phyloP scores from a whole-genome alignment of 2,888 invertebrate species.

The Chloromyia formosa region DNA sequence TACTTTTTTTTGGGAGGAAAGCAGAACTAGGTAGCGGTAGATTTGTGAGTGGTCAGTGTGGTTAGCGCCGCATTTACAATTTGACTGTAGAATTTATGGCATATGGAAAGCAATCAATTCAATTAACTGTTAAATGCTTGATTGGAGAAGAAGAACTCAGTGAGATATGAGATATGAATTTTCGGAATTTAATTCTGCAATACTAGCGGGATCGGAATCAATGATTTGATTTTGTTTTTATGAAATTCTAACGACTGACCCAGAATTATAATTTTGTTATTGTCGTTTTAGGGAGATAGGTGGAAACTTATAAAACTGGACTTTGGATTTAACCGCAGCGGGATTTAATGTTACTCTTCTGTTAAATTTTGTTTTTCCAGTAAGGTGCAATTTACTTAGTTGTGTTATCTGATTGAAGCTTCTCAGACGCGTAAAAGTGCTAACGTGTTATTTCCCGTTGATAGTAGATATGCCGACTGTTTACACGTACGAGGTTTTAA shows the following conservation, averaged over 20 bases:
- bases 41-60: conserved; percentile 20
- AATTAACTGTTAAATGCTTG: conserved; percentile 1
- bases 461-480: no score
- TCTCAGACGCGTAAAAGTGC: no score
- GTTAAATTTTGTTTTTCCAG: no score
- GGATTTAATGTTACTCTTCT: no score
- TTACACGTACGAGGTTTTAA: no score
- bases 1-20: not conserved
- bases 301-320: no score
- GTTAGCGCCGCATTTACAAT: conserved; percentile 24
- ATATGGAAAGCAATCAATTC: conserved; percentile 10
- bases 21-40: not conserved
- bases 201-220: not conserved
- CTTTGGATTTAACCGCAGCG: no score
- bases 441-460: no score
- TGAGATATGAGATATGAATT: not conserved
- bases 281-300: no score
- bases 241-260: not conserved
- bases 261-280: not conserved
- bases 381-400: no score
- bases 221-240: not conserved
- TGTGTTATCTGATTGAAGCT: no score
- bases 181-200: not conserved
- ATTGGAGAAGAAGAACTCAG: not conserved
- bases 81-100: conserved; percentile 9